phyloP scores from a whole-genome alignment of 1,140 invertebrate species.

The Hypsibius dujardini region DNA sequence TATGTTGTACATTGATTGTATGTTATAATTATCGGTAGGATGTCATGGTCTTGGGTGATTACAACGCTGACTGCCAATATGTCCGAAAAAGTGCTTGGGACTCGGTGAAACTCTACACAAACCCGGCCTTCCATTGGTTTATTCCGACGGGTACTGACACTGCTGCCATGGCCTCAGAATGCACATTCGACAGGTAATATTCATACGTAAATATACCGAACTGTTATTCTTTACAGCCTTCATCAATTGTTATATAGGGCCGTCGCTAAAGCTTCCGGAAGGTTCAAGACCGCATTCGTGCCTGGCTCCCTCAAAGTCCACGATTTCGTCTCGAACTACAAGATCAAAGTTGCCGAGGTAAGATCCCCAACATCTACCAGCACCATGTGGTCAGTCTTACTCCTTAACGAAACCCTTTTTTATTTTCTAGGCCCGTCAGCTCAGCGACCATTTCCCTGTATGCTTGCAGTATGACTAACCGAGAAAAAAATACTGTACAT shows the following conservation, averaged over 20 bases:
- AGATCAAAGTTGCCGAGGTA: slow-evolving; percentile 5
- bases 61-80: slow-evolving; percentile 15
- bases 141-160: slow-evolving; percentile 3
- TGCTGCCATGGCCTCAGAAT: slow-evolving; percentile 10
- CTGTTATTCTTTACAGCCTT: background rate
- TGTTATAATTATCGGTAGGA: background rate
- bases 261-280: background rate
- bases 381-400: no score
- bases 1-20: no score
- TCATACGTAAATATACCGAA: background rate
- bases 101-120: background rate
- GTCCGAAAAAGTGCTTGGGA: background rate
- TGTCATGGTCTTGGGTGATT: slow-evolving; percentile 11
- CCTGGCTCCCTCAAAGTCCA: background rate
- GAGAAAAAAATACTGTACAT: no score
- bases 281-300: background rate
- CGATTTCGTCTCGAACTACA: slow-evolving; percentile 5
- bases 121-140: background rate
- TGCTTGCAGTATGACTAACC: background rate
- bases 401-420: no score
- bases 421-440: slow-evolving; percentile 8
- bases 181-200: slow-evolving; percentile 9
- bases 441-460: slow-evolving; percentile 15
- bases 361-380: background rate
- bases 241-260: background rate